Base-by-base conservation (phyloP, 2,797 vertebrate species). In the Sciurus carolinensis region DNA sequence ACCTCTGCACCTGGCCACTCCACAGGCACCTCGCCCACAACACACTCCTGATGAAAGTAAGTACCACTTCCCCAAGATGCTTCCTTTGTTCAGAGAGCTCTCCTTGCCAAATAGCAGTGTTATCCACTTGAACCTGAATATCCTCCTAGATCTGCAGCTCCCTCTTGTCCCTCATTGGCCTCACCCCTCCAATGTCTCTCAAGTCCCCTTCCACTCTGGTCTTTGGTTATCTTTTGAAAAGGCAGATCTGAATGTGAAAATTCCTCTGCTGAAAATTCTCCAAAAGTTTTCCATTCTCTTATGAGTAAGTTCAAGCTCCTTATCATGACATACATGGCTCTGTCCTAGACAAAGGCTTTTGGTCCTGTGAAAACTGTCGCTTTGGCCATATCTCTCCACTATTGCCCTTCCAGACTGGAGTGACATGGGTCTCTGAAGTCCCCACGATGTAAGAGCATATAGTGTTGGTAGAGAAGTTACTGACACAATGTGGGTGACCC, bases 401-500 rank as follows among this genome's bases (percentile, higher is more conserved):
- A 4, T 30, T 47, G 26, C 6, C 50, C 24, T n/a, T 44, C 14
- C 24, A 57, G 59, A 28, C 9, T 24, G 6, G 28, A 69, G 42
- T 9, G 72, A 28, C 1, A 5, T 5, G 14, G 17, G 44, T 18
- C 2, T 76, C 64, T 80, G 39, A 69, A 81, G 39, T 26, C 42
- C 7, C 17, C 76, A 30, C 30, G 17, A 44, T 80, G 4, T 36
- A 42, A 64, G 30, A 54, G 0, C n/a, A 22, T 13, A 10, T 14
- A 24, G 14, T 36, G 7, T 26, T 79, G 77, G 52, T 26, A 57
- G 0, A 64, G 26, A 73, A 33, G 42, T 26, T 66, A 12, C 24
- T 69, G 10, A 1, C 1, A 26, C 1, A 66, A 30, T 1, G 7
- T 26, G 13, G 7, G 6, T 8, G 44, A 20, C 3, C 13, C 10